Evolutionary conservation across 2,888 invertebrate species (phyloP), one percentile per base, ranked within the genome.

Genomic region (Anoncus sp.): DNA sequence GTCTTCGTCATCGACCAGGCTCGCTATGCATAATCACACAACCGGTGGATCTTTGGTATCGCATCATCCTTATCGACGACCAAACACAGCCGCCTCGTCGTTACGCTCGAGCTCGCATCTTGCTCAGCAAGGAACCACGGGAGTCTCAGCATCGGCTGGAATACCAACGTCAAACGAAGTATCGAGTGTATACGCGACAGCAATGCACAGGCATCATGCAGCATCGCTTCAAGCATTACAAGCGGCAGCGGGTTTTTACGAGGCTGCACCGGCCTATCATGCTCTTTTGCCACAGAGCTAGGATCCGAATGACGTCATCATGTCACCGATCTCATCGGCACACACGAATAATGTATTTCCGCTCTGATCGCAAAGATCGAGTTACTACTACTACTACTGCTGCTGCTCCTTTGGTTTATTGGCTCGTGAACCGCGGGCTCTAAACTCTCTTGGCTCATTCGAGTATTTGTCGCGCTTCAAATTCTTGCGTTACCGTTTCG

Each of bases 271-370:
- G 49, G 87, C 88, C 76, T 89, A 89, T 81, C 88, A 89, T 65
- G 89, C 89, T 47, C 86, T 89, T 45, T 80, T 89, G 78, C 89
- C 89, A 59, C 89, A 89, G 83, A 89, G 89, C 83, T 89, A 89
- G 84, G 81, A 59, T 74, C 67, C 65, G 40, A 69, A 67, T 20
- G 38, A 65, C 59, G 59, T 55, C 22, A 40, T 47, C 22, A 22
- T 55, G n/a, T 75, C 75, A 27, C 60, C 49, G 27, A 51, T 75
- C 43, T 71, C 69, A n/a, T 49, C 49, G 22, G 55, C 73, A 47
- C 75, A 66, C 51, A 69, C 75, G 63, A 75, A 67, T 45, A 67
- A 67, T 62, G 31, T 71, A 55, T 62, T 75, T 57, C 49, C 62
- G 18, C 63, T 62, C 7, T 71, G 67, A 78, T 71, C 66, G 49